Conservation (phyloP, 2,888 invertebrate species). For the Eumerus sabulonum region DNA sequence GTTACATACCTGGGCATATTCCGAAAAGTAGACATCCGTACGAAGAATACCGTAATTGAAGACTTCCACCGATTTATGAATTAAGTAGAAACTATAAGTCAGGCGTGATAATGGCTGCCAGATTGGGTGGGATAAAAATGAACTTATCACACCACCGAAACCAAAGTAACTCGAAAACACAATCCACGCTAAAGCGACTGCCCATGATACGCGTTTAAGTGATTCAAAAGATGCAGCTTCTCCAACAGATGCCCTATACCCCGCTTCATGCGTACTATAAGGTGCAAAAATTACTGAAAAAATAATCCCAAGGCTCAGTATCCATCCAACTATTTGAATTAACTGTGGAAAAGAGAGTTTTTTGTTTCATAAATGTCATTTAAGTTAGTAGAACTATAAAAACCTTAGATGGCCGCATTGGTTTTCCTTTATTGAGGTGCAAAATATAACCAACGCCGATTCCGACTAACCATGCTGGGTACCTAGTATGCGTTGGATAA, state of each 20-base stretch:
- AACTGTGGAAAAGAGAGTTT: too few relatives aligned
- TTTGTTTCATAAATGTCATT: too few relatives aligned
- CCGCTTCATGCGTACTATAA: constrained; percentile 73
- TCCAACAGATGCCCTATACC: constrained; percentile 70
- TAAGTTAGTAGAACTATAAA: constrained; percentile 47
- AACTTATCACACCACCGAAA: constrained; percentile 76
- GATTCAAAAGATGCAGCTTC: constrained; percentile 77
- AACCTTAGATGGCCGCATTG: constrained; percentile 72
- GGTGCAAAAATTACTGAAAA: constrained; percentile 75
- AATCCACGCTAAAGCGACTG: constrained; percentile 75
- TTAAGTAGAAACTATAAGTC: constrained; percentile 70
- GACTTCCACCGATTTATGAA: constrained; percentile 60
- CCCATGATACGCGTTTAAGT: constrained; percentile 75
- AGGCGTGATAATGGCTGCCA: constrained; percentile 77
- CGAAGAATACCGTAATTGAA: constrained; percentile 36
- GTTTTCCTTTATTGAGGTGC: constrained; percentile 72
- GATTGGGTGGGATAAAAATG: constrained; percentile 75
- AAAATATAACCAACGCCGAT: too few relatives aligned
- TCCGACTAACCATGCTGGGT: too few relatives aligned
- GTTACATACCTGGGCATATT: constrained; percentile 53
- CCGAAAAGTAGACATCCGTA: constrained; percentile 53
- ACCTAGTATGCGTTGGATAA: constrained; percentile 77
- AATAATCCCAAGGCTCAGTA: constrained; percentile 73
- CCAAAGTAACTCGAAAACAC: constrained; percentile 78
- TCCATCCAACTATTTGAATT: constrained; percentile 75